Evolutionary conservation across 2,797 vertebrate species (phyloP).

Genomic region (Craterocephalus amniculus): DNA sequence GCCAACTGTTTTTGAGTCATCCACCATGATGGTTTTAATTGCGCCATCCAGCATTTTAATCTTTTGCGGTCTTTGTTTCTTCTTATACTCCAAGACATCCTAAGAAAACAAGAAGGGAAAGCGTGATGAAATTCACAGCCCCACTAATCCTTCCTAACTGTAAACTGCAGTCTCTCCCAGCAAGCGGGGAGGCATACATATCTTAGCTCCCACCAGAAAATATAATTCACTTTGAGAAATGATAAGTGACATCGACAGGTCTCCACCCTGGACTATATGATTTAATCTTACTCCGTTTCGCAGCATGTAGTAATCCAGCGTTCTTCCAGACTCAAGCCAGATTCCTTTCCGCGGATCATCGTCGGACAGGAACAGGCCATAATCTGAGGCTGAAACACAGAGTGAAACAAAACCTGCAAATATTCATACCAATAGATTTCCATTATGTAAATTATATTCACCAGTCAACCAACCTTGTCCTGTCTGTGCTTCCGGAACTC

Average conservation of each 20-base stretch:
- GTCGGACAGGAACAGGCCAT: constrained; percentile 96
- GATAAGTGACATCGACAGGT: constrained; percentile 39
- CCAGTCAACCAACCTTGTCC: constrained; percentile 89
- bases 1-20: constrained; percentile 97
- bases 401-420: constrained; percentile 32
- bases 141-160: constrained; percentile 7
- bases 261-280: constrained; percentile 42
- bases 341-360: constrained; percentile 98
- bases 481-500: constrained; percentile 94
- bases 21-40: constrained; percentile 98
- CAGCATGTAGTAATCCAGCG: constrained; percentile 99
- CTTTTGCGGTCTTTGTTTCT: constrained; percentile 97
- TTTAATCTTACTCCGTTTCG: constrained; percentile 91
- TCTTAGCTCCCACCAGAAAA: constrained; percentile 28
- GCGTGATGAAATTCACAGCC: constrained; percentile 22
- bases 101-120: constrained; percentile 56
- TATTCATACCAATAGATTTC: constrained; percentile 19
- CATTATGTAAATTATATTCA: constrained; percentile 30
- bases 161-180: constrained; percentile 30
- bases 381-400: constrained; percentile 91
- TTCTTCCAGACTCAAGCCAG: constrained; percentile 97
- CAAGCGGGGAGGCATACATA: constrained; percentile 30
- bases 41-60: constrained; percentile 98
- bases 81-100: constrained; percentile 98
- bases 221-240: constrained; percentile 41